Evolutionary conservation across 92 coral and sea anemone species (phyloP), one percentile per base, ranked within the genome.

Genomic region (Epizoanthus stellaris): DNA sequence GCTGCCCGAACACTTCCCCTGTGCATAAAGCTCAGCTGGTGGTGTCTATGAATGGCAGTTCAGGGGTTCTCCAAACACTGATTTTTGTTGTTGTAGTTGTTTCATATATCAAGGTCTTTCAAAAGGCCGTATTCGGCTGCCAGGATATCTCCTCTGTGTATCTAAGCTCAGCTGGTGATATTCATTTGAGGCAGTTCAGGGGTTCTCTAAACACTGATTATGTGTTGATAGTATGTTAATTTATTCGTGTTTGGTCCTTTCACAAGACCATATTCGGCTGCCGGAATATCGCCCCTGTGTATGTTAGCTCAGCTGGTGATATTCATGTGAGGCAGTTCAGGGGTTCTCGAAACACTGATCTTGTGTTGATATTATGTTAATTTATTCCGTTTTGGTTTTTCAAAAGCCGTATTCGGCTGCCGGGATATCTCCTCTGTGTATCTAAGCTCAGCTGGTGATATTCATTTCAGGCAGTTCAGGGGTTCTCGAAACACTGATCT

Each of bases 31-130:
- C 63, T 74, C 60, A 49, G 80, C 15, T 47, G 63, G 80, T 74
- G 15, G 38, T 4, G 49, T 49, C 42, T 15, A 30, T 20, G 13
- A 8, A 25, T 56, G 39, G 87, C 67, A 60, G 75, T 53, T 70
- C 68, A 81, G 90, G 47, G 76, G 90, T 87, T 87, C 90, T 87
- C 90, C 76, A 87, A 87, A 87, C 90, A 82, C 90, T 87, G 87
- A 77, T 15, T 15, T 21, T 65, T 2, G 25, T 23, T 23, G 25
- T 23, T 23, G 25, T 23, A 23, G 25, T 23, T 23, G 25, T 23
- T 23, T 23, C 25, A 23, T 23, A 23, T 23, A 23, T 23, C 25
- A 23, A 23, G 43, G 39, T 30, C 39, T 5, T 68, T 38, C 73
- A 38, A 34, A 38, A 43, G 72, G 42, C 49, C 47, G 49, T 43